phyloP scores from a whole-genome alignment of 2,113 vertebrate species.

The Burhinus bistriatus region DNA sequence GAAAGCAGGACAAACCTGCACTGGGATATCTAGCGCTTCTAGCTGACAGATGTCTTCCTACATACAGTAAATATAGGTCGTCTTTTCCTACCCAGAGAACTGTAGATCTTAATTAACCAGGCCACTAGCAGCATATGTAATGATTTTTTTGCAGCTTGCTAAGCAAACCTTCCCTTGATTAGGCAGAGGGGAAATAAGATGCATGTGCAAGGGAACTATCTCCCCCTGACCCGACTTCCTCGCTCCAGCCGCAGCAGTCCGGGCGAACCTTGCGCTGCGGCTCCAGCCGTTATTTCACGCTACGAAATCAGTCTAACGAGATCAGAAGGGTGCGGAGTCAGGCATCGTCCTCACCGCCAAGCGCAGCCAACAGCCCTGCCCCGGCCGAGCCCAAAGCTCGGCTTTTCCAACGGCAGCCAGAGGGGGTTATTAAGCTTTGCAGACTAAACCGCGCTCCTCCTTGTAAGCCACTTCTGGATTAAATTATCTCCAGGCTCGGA shows the following conservation, averaged over 20 bases:
- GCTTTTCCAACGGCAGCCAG: not conserved
- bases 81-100: conserved; percentile 60
- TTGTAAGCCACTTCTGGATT: not conserved
- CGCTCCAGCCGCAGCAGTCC: not conserved
- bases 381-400: not conserved
- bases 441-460: not conserved
- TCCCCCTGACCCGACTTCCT: not conserved
- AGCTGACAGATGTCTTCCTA: conserved; percentile 66
- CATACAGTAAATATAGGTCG: conserved; percentile 65
- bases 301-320: not conserved
- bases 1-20: conserved; percentile 60
- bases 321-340: not conserved
- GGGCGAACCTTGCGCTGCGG: accelerated
- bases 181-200: not conserved
- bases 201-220: not conserved
- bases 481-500: conserved; percentile 25
- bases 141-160: conserved; percentile 41
- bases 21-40: conserved; percentile 5
- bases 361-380: not conserved
- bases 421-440: conserved; percentile 21
- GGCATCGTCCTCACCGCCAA: not conserved
- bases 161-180: conserved; percentile 16
- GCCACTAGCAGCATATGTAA: conserved; percentile 63
- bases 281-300: not conserved
- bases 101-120: conserved; percentile 68